Conservation (phyloP, 1,140 invertebrate genomes). For the Drosophila tani region DNA sequence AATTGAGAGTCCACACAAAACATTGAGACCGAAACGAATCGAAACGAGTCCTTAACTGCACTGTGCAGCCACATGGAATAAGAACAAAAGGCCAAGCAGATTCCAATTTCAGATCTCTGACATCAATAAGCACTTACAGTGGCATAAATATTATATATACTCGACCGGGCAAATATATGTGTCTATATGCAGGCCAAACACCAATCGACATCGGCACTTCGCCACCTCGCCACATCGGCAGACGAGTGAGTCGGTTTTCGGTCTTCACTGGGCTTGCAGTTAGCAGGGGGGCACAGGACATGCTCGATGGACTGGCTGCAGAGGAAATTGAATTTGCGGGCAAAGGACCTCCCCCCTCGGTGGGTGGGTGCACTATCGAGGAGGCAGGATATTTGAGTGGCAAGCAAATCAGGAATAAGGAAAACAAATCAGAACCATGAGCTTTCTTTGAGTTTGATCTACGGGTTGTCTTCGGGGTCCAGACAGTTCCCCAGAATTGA, state of each 20-base stretch:
- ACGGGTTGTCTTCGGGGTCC: slow-evolving; percentile 3
- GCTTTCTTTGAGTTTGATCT: slow-evolving; percentile 33
- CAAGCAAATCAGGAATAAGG: slow-evolving; percentile 32
- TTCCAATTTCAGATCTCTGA: slow-evolving; percentile 81
- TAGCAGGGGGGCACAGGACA: slow-evolving; percentile 28
- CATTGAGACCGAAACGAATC: slow-evolving; percentile 33
- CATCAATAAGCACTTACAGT: slow-evolving; percentile 78
- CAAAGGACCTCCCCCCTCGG: slow-evolving; percentile 4
- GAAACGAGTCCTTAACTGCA: slow-evolving; percentile 46
- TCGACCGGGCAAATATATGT: slow-evolving; percentile 39
- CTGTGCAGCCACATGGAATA: slow-evolving; percentile 40
- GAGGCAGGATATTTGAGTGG: slow-evolving; percentile 46
- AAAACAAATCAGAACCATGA: slow-evolving; percentile 27
- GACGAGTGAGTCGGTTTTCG: slow-evolving; percentile 17
- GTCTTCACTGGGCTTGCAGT: slow-evolving; percentile 4
- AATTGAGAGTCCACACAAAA: slow-evolving; percentile 69
- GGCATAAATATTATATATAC: slow-evolving; percentile 77
- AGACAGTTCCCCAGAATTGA: slow-evolving; percentile 5
- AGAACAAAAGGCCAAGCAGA: slow-evolving; percentile 52
- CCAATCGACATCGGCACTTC: slow-evolving; percentile 49
- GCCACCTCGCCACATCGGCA: slow-evolving; percentile 33
- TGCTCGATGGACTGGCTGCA: slow-evolving; percentile 55
- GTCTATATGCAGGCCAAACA: slow-evolving; percentile 33
- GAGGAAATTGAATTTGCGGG: slow-evolving; percentile 77
- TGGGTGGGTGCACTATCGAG: slow-evolving; percentile 1